Conservation (phyloP, 92 coral and sea anemone genomes). For the Actinernus sp. region DNA sequence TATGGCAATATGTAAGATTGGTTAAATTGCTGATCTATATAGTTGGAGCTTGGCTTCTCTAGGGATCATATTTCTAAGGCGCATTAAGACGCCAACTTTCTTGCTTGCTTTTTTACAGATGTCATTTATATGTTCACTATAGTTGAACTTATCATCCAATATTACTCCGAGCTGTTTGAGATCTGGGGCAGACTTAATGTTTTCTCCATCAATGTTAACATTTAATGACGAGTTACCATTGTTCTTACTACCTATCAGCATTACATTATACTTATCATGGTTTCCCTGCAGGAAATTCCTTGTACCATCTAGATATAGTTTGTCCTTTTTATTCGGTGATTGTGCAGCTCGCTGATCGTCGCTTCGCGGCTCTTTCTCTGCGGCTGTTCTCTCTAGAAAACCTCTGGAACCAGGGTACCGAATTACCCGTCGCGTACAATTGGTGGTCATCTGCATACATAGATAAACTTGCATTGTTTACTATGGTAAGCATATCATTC, state of each 20-base stretch:
- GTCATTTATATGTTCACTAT: no score
- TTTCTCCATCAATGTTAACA: constrained; percentile 7
- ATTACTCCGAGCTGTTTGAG: constrained; percentile 42
- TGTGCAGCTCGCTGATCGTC: constrained; percentile 1
- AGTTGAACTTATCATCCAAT: constrained; percentile 29
- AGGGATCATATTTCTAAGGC: no score
- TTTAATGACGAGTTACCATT: constrained; percentile 6
- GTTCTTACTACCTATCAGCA: constrained; percentile 10
- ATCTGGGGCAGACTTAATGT: constrained; percentile 17
- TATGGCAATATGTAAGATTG: no score
- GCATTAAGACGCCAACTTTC: no score
- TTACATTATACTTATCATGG: constrained; percentile 17
- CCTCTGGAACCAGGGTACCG: no score
- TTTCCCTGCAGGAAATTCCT: constrained; percentile 27
- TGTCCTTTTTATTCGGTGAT: constrained; percentile 4
- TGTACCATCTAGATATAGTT: constrained; percentile 42
- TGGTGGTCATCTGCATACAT: constrained; percentile 3
- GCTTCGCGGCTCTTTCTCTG: no score
- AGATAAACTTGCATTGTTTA: not conserved
- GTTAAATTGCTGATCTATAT: no score
- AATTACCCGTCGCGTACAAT: no score
- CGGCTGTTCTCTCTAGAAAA: constrained; percentile 3
- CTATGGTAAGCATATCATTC: not conserved
- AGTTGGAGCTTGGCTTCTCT: no score
- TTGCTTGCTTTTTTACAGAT: no score